A percentile compares a stretch with the other conserved stretches of the same genome.
Conservation (phyloP, 2,113 vertebrate species). For the Xyliphius kryptos region DNA sequence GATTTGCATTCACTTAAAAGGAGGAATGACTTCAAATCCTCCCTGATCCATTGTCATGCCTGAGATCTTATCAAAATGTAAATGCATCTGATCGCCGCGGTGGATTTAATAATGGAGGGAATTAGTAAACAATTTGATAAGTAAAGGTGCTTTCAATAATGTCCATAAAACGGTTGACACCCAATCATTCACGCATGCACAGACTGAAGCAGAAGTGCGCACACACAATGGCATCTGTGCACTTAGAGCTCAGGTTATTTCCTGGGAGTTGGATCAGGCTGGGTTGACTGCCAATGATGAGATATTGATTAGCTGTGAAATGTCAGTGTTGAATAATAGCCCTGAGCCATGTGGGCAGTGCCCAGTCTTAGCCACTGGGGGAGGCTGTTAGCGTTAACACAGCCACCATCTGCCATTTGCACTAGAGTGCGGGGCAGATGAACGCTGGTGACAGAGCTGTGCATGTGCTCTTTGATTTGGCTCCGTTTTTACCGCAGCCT, state of each 20-base stretch:
- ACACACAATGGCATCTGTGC: conserved; percentile 38
- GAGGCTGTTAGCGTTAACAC: conserved; percentile 38
- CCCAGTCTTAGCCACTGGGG: conserved; percentile 38
- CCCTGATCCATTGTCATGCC: conserved; percentile 36
- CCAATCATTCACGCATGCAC: conserved; percentile 7
- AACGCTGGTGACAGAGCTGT: neutral
- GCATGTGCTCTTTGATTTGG: neutral
- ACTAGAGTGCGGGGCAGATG: neutral
- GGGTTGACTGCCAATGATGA: conserved; percentile 52
- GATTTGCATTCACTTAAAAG: conserved; percentile 42
- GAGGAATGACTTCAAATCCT: conserved; percentile 24
- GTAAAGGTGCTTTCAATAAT: conserved; percentile 36
- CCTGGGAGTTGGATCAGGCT: conserved; percentile 40
- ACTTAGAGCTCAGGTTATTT: conserved; percentile 46
- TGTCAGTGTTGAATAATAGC: conserved; percentile 54
- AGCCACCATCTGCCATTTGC: conserved; percentile 23
- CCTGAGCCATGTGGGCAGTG: conserved; percentile 39
- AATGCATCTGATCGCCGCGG: conserved; percentile 40
- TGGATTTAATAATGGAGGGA: conserved; percentile 43
- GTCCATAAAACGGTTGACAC: conserved; percentile 22
- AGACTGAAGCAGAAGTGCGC: no score
- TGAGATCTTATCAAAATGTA: conserved; percentile 46
- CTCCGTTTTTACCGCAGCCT: conserved; percentile 1
- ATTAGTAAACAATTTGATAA: conserved; percentile 45
- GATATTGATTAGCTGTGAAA: conserved; percentile 53